A percentile compares a stretch with the other conserved stretches of the same genome.
Conservation (phyloP, 2,888 invertebrate species). For the Tiphia femorata region DNA sequence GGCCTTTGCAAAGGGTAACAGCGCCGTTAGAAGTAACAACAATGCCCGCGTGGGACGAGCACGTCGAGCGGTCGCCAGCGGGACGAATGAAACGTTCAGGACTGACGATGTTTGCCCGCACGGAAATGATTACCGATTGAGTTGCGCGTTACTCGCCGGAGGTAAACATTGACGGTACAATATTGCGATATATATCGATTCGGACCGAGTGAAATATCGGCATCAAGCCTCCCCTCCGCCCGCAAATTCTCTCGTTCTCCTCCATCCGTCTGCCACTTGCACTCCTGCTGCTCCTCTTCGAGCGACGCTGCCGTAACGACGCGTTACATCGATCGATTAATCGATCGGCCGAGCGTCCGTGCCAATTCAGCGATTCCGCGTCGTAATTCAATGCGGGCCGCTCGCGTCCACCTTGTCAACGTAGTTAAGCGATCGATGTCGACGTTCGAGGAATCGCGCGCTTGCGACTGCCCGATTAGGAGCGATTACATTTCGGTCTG, state of each 20-base stretch:
- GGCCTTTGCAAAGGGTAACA: too few relatives aligned
- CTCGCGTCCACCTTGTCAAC: too few relatives aligned
- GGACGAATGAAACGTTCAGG: constrained; percentile 19
- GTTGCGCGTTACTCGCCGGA: constrained; percentile 11
- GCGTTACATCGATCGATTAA: constrained; percentile 41
- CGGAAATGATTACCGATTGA: constrained; percentile 40
- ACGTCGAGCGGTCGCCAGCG: constrained; percentile 2
- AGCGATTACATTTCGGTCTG: too few relatives aligned
- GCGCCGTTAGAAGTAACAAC: constrained; percentile 26
- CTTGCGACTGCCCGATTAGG: too few relatives aligned
- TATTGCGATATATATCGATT: constrained; percentile 33
- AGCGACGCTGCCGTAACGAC: constrained; percentile 8
- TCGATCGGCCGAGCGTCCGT: constrained; percentile 33
- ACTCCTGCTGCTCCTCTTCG: constrained; percentile 13
- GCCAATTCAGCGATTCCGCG: constrained; percentile 38
- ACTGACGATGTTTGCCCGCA: constrained; percentile 31
- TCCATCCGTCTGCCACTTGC: constrained; percentile 25
- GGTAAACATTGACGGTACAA: constrained; percentile 41
- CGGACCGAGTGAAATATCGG: constrained; percentile 38
- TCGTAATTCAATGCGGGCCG: constrained; percentile 25
- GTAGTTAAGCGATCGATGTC: too few relatives aligned
- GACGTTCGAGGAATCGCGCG: too few relatives aligned
- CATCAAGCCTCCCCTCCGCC: constrained; percentile 3
- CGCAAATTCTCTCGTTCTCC: too few relatives aligned
- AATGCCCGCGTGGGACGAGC: not conserved